Evolutionary conservation across 2,113 vertebrate genomes (phyloP), one percentile per base, ranked within the genome.

Genomic region (Epinephelus cyanopodus): DNA sequence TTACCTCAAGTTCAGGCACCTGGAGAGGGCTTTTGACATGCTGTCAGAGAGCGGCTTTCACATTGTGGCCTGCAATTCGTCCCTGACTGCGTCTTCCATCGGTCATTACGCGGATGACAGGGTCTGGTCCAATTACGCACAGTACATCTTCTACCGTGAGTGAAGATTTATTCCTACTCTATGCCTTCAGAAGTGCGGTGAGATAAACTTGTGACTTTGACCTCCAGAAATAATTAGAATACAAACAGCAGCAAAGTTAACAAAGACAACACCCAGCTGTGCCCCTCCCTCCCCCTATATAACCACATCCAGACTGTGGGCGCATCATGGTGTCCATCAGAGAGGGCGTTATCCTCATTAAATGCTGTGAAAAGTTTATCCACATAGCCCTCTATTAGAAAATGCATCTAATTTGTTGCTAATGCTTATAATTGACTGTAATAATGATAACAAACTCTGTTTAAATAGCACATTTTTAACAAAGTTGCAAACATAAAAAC

Each of bases 91-190:
- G 63, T 96, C 98, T 78, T 95, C 97, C 47, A 73, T 96, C 91
- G 97, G 95, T 88, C 96, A 97, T 77, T 97, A 98, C 75, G 96
- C 96, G 23, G 98, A 99, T 6, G 98, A 99, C 95, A 98, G 96
- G 94, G 94, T 98, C 93, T 99, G 98, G 98, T 98, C 97, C 94
- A 99, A 97, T 94, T 98, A 97, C 93, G 97, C 98, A 1, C 98
- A 99, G 94, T 99, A 99, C 7, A 97, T 99, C 96, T 99, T 99
- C 94, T 99, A 99, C 95, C 97, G 98, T 99, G 97, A 99, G 98
- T 99, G 94, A 57, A 88, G 63, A 50, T 76, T 88, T 86, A 56
- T 74, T 85, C 75, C 25, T 67, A 15, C 47, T 61, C 54, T 57
- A 33, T 60, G 19, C 14, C 64, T 48, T 78, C 25, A 65, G 27